Percentiles rank a stretch among this genome's conserved stretches.
phyloP scores from a whole-genome alignment of 2,888 invertebrate genomes.

The Athripsodes cinereus region DNA sequence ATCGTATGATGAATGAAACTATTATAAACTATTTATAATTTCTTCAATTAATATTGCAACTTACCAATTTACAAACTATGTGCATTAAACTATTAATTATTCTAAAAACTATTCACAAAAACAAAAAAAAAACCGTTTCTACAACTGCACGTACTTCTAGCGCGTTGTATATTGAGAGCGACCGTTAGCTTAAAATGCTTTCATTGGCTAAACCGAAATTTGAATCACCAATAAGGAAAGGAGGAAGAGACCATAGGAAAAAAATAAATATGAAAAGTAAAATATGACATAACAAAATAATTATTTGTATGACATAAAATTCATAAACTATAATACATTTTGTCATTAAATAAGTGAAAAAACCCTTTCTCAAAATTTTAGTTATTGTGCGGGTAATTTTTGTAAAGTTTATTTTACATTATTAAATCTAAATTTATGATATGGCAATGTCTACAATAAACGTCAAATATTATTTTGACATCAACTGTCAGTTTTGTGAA shows the following conservation, averaged over 20 bases:
- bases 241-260: neutral
- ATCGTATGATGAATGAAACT: neutral
- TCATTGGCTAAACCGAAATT: slow-evolving; percentile 7
- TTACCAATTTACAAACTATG: slow-evolving; percentile 8
- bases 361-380: too few species aligned
- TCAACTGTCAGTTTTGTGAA: too few species aligned
- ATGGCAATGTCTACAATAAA: too few species aligned
- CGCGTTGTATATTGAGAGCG: slow-evolving; percentile 7
- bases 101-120: slow-evolving; percentile 9
- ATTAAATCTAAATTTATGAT: too few species aligned
- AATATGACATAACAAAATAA: too few species aligned
- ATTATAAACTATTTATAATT: neutral
- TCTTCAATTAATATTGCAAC: slow-evolving; percentile 1
- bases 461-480: too few species aligned
- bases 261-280: neutral
- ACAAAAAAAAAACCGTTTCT: slow-evolving; percentile 13
- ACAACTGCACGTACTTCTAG: slow-evolving; percentile 12
- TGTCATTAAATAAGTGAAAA: too few species aligned
- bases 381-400: too few species aligned
- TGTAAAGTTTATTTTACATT: too few species aligned
- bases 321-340: too few species aligned
- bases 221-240: neutral
- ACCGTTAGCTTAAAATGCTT: slow-evolving; percentile 11
- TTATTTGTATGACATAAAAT: too few species aligned
- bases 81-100: neutral